Evolutionary conservation across 2,888 invertebrate genomes (phyloP).

Genomic region (Chrysolina americana): DNA sequence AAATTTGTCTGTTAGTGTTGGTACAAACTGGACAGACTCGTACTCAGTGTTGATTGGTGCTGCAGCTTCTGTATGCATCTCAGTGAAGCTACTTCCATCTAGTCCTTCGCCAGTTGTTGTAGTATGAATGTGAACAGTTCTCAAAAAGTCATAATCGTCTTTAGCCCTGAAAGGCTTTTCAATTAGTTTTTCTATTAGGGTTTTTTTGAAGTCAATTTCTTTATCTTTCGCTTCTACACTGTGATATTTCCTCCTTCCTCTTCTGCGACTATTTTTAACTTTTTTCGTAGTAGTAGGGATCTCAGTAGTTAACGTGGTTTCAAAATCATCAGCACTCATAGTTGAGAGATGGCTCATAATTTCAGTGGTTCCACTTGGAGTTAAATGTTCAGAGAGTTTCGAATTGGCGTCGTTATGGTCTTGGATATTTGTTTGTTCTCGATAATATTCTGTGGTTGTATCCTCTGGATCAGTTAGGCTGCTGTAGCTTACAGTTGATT

Average conservation of each 20-base stretch:
- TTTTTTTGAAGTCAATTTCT: slow-evolving; percentile 41
- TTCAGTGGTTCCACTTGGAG: slow-evolving; percentile 12
- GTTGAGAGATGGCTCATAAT: neutral
- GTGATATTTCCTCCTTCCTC: slow-evolving; percentile 36
- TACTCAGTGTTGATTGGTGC: neutral
- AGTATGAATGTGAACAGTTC: slow-evolving; percentile 43
- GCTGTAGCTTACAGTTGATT: neutral
- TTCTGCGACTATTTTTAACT: slow-evolving; percentile 31
- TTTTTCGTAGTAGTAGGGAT: slow-evolving; percentile 12
- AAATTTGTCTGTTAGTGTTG: slow-evolving; percentile 35
- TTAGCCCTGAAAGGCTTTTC: slow-evolving; percentile 48
- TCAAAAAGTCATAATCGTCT: slow-evolving; percentile 48
- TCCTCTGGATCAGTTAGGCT: neutral
- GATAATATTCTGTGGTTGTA: neutral
- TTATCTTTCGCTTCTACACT: slow-evolving; percentile 32
- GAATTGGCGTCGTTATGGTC: neutral
- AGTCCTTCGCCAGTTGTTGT: slow-evolving; percentile 17
- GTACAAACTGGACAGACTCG: slow-evolving; percentile 15
- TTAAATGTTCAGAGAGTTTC: neutral
- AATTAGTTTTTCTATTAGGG: slow-evolving; percentile 39
- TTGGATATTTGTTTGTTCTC: slow-evolving; percentile 2
- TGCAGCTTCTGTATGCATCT: neutral
- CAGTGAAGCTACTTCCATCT: neutral
- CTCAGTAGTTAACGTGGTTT: slow-evolving; percentile 34
- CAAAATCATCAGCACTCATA: slow-evolving; percentile 1